Percentiles rank a stretch among this genome's conserved stretches.
Conservation (phyloP, 2,113 vertebrate genomes). For the Paramisgurnus dabryanus region DNA sequence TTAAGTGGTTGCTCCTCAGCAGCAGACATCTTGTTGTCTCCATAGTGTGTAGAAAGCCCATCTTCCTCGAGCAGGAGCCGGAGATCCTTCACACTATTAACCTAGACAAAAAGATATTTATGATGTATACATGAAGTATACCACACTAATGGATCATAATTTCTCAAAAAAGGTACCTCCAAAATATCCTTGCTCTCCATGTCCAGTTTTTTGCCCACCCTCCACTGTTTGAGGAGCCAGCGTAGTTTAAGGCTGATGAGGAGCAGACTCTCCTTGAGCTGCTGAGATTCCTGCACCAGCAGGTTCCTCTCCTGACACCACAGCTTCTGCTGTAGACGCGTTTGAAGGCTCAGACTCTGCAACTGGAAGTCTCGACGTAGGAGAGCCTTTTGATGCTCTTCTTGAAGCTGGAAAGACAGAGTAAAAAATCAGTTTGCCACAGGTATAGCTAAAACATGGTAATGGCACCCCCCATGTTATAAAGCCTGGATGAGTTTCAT, state of each 20-base stretch:
- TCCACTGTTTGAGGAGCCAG: constrained; percentile 96
- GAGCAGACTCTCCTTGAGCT: constrained; percentile 91
- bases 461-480: too few species aligned
- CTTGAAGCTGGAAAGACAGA: constrained; percentile 79
- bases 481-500: too few species aligned
- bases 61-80: constrained; percentile 91
- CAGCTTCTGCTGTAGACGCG: constrained; percentile 90
- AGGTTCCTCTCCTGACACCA: constrained; percentile 95
- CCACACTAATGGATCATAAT: background rate
- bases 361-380: constrained; percentile 91
- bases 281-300: constrained; percentile 92
- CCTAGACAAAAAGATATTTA: constrained; percentile 66
- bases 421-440: too few species aligned
- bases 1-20: constrained; percentile 80
- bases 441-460: too few species aligned
- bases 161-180: constrained; percentile 77
- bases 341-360: constrained; percentile 92
- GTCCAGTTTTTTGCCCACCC: constrained; percentile 87
- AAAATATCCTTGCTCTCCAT: constrained; percentile 85
- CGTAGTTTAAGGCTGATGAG: constrained; percentile 96
- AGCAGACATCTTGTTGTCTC: constrained; percentile 78
- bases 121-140: too few species aligned
- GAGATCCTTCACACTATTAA: constrained; percentile 94
- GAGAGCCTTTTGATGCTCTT: constrained; percentile 92
- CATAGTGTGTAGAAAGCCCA: constrained; percentile 80